Conservation (phyloP, 53 echinoderm and acorn worm species). For the Apostichopus leukothele region DNA sequence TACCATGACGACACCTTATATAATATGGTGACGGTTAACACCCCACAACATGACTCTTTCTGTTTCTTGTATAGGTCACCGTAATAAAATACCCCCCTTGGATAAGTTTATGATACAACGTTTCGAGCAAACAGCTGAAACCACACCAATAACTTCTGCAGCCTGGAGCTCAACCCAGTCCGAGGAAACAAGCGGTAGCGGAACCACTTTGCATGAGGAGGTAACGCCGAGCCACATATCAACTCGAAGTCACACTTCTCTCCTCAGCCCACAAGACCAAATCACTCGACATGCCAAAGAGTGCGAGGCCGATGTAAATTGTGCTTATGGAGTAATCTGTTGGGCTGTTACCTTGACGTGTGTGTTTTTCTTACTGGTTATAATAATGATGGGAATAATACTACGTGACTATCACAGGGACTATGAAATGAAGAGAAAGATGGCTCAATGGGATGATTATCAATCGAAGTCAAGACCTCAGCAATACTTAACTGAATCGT, state of each 20-base stretch:
- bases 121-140: neutral
- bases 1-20: too few species aligned
- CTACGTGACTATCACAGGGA: conserved; percentile 15
- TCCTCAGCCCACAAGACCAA: neutral
- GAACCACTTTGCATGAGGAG: neutral
- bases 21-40: too few species aligned
- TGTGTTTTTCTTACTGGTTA: neutral
- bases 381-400: neutral
- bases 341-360: neutral
- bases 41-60: neutral
- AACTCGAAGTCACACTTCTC: neutral
- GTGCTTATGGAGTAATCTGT: neutral
- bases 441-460: neutral
- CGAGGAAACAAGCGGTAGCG: neutral
- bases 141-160: neutral
- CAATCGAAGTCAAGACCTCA: neutral
- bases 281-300: neutral
- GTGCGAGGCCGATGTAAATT: neutral
- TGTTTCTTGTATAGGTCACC: neutral
- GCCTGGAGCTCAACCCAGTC: neutral
- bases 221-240: neutral
- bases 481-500: neutral
- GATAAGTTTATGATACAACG: neutral
- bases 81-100: neutral
- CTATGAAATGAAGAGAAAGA: neutral